phyloP scores from a whole-genome alignment of 1,140 invertebrate genomes.

The Eufriesea mexicana region DNA sequence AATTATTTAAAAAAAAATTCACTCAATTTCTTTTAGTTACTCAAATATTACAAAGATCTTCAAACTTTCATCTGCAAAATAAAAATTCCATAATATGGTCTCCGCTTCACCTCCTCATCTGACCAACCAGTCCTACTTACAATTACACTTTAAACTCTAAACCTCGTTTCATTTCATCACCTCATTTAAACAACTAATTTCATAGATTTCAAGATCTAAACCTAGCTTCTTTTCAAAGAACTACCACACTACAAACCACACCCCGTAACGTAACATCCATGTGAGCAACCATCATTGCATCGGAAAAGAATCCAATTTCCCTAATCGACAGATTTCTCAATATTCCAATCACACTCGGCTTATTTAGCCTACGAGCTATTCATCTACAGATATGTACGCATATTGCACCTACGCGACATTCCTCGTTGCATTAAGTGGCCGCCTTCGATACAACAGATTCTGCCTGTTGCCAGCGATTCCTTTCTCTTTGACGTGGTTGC shows the following conservation, averaged over 20 bases:
- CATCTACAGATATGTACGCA: not conserved
- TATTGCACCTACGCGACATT: slow-evolving; percentile 36
- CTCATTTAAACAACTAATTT: too few species aligned
- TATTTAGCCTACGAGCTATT: not conserved
- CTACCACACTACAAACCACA: too few species aligned
- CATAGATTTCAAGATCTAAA: too few species aligned
- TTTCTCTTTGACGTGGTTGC: slow-evolving; percentile 44
- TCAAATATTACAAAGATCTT: not conserved
- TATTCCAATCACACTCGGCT: too few species aligned
- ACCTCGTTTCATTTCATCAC: too few species aligned
- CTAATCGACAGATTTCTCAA: not conserved
- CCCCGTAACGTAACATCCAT: too few species aligned
- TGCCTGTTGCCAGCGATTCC: slow-evolving; percentile 36
- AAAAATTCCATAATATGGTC: not conserved
- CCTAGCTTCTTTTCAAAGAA: too few species aligned
- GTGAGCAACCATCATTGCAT: too few species aligned
- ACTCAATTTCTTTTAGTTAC: not conserved
- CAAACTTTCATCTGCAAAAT: not conserved
- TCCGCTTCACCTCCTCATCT: too few species aligned
- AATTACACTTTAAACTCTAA: too few species aligned
- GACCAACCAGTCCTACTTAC: too few species aligned
- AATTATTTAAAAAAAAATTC: not conserved
- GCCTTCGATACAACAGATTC: slow-evolving; percentile 22
- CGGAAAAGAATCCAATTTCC: not conserved
- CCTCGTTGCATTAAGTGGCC: slow-evolving; percentile 3